phyloP scores from a whole-genome alignment of 1,140 invertebrate genomes.

The Lanistes nyassanus region DNA sequence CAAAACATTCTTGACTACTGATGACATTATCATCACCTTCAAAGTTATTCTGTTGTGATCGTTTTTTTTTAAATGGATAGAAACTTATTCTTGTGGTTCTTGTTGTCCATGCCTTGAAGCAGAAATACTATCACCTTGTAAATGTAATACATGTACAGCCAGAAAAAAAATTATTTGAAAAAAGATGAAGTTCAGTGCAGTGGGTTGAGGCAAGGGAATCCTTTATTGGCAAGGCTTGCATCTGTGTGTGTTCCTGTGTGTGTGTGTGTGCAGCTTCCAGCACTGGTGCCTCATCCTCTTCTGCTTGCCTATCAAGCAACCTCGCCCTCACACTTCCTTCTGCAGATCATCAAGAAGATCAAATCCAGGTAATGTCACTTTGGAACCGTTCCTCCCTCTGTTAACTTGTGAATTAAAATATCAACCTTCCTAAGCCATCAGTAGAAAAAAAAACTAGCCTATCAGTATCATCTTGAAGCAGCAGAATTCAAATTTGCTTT shows the following conservation, averaged over 20 bases:
- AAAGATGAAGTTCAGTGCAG: no score
- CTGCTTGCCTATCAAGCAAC: constrained; percentile 82
- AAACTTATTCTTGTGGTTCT: not conserved
- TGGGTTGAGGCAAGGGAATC: no score
- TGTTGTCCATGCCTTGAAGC: not conserved
- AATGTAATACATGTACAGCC: no score
- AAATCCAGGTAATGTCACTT: constrained; percentile 69
- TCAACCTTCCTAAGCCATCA: not conserved
- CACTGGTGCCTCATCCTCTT: constrained; percentile 72
- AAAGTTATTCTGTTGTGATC: not conserved
- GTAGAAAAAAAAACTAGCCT: no score
- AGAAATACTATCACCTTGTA: no score
- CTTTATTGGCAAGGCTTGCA: not conserved
- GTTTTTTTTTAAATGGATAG: not conserved
- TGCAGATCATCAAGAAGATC: constrained; percentile 82
- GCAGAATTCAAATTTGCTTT: no score
- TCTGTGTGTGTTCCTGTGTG: not conserved
- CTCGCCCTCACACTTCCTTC: constrained; percentile 81
- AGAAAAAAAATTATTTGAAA: no score
- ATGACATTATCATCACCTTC: not conserved
- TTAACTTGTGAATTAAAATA: not conserved
- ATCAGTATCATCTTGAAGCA: no score
- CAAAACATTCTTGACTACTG: not conserved
- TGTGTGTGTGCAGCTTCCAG: constrained; percentile 48
- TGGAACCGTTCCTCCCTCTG: not conserved